Base-by-base conservation (phyloP, 2,797 vertebrate genomes). In the Myotis vivesi region DNA sequence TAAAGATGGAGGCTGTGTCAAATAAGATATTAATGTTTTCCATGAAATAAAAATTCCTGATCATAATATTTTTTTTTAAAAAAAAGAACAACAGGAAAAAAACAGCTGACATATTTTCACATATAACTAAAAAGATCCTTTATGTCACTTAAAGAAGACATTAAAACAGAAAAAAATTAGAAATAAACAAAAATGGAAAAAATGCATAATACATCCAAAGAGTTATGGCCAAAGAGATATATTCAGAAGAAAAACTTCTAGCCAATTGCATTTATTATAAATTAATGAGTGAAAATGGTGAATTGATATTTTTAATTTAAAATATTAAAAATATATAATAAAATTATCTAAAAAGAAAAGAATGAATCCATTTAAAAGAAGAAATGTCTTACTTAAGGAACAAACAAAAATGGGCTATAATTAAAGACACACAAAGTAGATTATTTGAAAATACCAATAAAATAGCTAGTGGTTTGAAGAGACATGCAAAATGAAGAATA, bases 401-500 rank as follows among this genome's bases (percentile, higher is more conserved):
- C 17, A 87, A 87, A 57, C n/a, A 71, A 76, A 80, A 87, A 20
- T 25, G 3, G 0, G 3, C 1, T 51, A 69, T 44, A 71, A 55
- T 51, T 33, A 88, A 20, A 49, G 62, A 73, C 33, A 6, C 11
- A 10, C 2, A 82, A 69, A 64, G 5, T 3, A 41, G 30, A 85
- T 38, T 75, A 71, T 64, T 79, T 88, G 69, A 93, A 96, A 85
- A 71, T 62, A 66, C 46, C 25, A 89, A 41, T 49, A 64, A 90
- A 88, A 83, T 49, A 84, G 9, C 6, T 38, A 62, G 41, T 44
- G 36, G 4, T 5, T 95, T 88, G 11, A 28, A 3, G 20, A 69
- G 38, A 94, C 75, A 84, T 68, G 17, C 11, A 85, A 93, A 92
- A 66, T 38, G 9, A 89, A 64, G 7, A 33, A 62, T 49, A 59